phyloP scores from a whole-genome alignment of 2,113 vertebrate genomes.

The Felis catus region DNA sequence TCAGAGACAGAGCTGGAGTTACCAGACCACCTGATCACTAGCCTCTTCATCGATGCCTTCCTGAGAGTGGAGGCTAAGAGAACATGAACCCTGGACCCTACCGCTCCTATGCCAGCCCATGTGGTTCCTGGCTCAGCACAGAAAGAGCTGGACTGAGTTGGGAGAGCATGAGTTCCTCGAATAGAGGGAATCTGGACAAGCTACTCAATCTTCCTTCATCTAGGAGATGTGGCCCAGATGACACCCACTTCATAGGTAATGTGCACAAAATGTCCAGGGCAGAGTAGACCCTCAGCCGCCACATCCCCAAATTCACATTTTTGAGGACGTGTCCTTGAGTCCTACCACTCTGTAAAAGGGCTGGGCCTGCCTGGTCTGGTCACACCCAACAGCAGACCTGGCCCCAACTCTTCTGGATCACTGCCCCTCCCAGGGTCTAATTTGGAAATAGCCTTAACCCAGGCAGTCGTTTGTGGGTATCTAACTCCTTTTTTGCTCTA shows the following conservation, averaged over 20 bases:
- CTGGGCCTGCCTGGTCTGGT: no score
- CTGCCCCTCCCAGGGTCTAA: neutral
- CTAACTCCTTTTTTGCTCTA: neutral
- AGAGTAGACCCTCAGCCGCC: fast-evolving
- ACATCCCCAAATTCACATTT: neutral
- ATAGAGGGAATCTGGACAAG: neutral
- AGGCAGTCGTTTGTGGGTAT: neutral
- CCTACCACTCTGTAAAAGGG: neutral
- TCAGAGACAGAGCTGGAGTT: neutral
- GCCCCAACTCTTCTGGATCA: neutral
- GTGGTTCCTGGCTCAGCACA: fast-evolving
- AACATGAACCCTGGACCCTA: neutral
- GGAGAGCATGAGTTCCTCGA: fast-evolving
- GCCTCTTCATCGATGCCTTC: neutral
- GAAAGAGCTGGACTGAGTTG: neutral
- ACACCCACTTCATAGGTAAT: neutral
- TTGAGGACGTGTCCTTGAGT: neutral
- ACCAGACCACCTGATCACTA: neutral
- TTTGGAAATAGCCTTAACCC: neutral
- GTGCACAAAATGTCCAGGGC: fast-evolving
- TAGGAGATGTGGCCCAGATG: neutral
- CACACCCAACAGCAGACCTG: neutral
- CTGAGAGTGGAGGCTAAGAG: neutral
- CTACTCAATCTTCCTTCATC: neutral
- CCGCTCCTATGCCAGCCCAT: neutral